Percentiles rank a stretch among this genome's conserved stretches.
Evolutionary conservation across 1,140 invertebrate genomes (phyloP).

Genomic region (Drosophila cardini): DNA sequence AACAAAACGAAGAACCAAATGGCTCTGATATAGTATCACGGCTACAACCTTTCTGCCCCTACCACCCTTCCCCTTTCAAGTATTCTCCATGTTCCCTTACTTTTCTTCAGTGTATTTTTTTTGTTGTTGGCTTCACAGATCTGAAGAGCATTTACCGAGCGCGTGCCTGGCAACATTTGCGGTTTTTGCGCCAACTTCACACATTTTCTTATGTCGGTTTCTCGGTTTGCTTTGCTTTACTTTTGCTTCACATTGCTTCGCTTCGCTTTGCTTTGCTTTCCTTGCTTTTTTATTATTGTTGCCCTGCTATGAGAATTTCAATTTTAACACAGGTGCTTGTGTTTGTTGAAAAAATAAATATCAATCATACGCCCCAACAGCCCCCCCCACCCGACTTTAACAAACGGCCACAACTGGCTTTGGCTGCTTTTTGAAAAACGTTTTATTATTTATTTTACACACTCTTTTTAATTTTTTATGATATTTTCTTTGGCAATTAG

Average conservation of each 20-base stretch:
- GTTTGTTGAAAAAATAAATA: conserved; percentile 81
- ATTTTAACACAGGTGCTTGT: conserved; percentile 80
- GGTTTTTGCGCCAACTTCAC: conserved; percentile 81
- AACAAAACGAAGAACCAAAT: conserved; percentile 41
- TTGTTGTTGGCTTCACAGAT: conserved; percentile 63
- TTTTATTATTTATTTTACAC: conserved; percentile 37
- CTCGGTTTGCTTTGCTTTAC: conserved; percentile 44
- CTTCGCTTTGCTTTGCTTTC: conserved; percentile 36
- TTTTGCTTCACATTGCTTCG: conserved; percentile 42
- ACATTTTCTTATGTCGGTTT: conserved; percentile 75
- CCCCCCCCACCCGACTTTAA: conserved; percentile 26
- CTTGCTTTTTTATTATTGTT: conserved; percentile 62
- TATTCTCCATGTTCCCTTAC: conserved; percentile 5
- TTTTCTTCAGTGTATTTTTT: conserved; percentile 25
- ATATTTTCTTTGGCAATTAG: conserved; percentile 68
- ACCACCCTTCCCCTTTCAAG: background rate
- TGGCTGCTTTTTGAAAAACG: background rate
- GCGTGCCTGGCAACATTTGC: conserved; percentile 80
- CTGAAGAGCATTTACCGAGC: conserved; percentile 58
- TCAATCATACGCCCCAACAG: conserved; percentile 78
- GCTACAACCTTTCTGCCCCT: background rate
- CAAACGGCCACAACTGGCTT: conserved; percentile 26
- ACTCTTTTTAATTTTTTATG: conserved; percentile 53
- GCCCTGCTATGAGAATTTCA: conserved; percentile 75
- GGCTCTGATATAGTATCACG: conserved; percentile 50